phyloP scores from a whole-genome alignment of 1,140 invertebrate genomes.

The Kradibia gibbosae region DNA sequence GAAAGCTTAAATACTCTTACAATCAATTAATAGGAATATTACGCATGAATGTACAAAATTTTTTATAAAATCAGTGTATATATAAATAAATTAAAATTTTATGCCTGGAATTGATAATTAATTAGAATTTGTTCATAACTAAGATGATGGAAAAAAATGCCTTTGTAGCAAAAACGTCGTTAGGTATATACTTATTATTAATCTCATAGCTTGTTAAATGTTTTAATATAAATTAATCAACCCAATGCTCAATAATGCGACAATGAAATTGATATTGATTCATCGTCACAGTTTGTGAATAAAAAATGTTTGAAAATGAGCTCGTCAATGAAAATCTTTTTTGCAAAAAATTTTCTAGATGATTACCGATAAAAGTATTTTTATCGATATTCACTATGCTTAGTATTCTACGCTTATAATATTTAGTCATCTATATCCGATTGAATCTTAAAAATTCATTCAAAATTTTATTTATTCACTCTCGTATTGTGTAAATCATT shows the following conservation, averaged over 20 bases:
- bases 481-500: too few relatives aligned
- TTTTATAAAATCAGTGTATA: too few relatives aligned
- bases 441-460: not conserved
- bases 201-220: constrained; percentile 10
- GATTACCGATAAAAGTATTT: not conserved
- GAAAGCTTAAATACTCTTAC: too few relatives aligned
- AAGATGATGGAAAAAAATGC: too few relatives aligned
- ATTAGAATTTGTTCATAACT: too few relatives aligned
- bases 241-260: not conserved
- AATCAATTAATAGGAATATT: too few relatives aligned
- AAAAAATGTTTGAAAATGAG: not conserved
- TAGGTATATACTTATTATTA: constrained; percentile 18
- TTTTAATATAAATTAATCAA: constrained; percentile 39
- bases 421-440: not conserved
- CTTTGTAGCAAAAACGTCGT: too few relatives aligned
- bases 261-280: not conserved
- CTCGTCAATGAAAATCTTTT: too few relatives aligned
- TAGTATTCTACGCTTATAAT: not conserved
- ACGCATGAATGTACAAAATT: too few relatives aligned
- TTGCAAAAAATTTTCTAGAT: not conserved
- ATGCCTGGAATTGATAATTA: too few relatives aligned
- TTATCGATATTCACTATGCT: not conserved
- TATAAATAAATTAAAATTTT: too few relatives aligned
- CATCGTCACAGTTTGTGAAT: not conserved
- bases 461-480: too few relatives aligned